Conservation (phyloP, 2,888 invertebrate genomes). For the Cantharis nigra region DNA sequence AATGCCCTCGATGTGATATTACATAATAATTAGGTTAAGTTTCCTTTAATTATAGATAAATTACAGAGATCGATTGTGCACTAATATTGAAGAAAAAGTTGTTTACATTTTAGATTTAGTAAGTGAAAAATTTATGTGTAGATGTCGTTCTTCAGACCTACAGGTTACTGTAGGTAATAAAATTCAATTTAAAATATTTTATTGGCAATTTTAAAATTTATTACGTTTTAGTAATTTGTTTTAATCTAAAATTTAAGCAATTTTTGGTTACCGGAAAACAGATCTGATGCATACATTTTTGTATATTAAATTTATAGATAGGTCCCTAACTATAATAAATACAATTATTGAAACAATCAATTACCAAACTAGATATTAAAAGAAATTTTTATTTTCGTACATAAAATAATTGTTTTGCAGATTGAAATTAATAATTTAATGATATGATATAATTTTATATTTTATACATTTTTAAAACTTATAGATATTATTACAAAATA, state of each 20-base stretch:
- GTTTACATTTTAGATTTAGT: not conserved
- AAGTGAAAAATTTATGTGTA: not conserved
- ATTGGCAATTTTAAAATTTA: conserved; percentile 7
- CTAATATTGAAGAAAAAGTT: not conserved
- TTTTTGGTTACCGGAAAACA: not conserved
- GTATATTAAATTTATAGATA: not conserved
- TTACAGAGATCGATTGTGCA: not conserved
- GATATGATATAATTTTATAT: not conserved
- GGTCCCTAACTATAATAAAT: not conserved
- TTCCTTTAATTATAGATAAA: conserved; percentile 1
- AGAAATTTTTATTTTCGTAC: conserved; percentile 7
- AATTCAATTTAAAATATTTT: not conserved
- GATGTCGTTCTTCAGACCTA: not conserved
- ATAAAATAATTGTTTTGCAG: not conserved
- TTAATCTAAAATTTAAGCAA: not conserved
- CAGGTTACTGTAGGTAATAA: not conserved
- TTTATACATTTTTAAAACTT: not conserved
- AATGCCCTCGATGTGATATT: conserved; percentile 46
- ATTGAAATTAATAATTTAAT: not conserved
- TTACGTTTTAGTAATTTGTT: not conserved
- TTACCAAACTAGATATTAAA: conserved; percentile 7
- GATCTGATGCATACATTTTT: not conserved
- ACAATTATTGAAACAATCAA: conserved; percentile 19
- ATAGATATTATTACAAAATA: not conserved
- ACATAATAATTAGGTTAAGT: conserved; percentile 17